A percentile compares a stretch with the other conserved stretches of the same genome.
phyloP scores from a whole-genome alignment of 2,797 vertebrate genomes.

The Phalanger gymnotis region DNA sequence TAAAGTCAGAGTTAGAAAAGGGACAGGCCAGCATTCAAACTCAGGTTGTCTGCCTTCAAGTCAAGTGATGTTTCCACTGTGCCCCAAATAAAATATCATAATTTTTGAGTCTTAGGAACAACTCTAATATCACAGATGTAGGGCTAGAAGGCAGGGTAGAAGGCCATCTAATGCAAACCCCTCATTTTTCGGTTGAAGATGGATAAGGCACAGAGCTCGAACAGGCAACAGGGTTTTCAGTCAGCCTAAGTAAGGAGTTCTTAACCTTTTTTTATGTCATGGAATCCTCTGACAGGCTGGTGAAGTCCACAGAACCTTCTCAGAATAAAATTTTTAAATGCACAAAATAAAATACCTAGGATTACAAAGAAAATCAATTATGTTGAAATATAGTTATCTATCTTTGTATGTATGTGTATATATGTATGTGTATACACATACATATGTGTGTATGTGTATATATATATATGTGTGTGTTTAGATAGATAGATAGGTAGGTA shows the following conservation, averaged over 20 bases:
- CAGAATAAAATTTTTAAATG: not conserved
- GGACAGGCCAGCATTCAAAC: not conserved
- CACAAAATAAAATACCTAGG: not conserved
- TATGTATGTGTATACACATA: no score
- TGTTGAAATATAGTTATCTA: not conserved
- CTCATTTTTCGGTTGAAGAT: not conserved
- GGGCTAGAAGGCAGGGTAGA: not conserved
- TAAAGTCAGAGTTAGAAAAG: not conserved
- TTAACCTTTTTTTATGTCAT: not conserved
- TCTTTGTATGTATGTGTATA: not conserved
- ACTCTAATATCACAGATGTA: not conserved
- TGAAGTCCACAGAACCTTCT: not conserved
- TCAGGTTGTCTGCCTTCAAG: not conserved
- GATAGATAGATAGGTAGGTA: no score
- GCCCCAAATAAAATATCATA: not conserved
- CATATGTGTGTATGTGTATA: no score
- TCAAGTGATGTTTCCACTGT: not conserved
- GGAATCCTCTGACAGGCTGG: not conserved
- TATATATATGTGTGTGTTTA: no score
- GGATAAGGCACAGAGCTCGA: not conserved
- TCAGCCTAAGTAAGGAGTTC: not conserved
- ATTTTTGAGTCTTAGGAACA: not conserved
- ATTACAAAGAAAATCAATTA: not conserved
- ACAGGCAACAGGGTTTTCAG: not conserved
- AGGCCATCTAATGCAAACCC: not conserved